Evolutionary conservation across 1,140 invertebrate genomes (phyloP).

Genomic region (Pseudomyrmex concolor): DNA sequence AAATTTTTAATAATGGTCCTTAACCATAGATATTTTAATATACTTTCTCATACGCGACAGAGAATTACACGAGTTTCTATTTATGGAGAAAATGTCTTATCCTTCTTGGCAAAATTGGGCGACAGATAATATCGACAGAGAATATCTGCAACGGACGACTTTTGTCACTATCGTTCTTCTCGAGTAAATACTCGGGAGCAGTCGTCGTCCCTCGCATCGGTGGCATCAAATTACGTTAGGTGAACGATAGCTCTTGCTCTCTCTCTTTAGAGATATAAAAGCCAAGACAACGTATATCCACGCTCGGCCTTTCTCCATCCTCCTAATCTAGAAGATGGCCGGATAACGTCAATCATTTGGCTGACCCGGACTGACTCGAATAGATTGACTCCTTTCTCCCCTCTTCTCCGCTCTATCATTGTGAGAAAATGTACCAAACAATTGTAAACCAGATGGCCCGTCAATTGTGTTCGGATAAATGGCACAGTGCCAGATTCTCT

Average conservation of each 20-base stretch:
- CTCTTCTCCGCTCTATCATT: conserved; percentile 47
- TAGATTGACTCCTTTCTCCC: conserved; percentile 20
- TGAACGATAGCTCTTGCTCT: conserved; percentile 10
- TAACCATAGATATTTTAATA: no score
- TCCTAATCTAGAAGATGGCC: conserved; percentile 80
- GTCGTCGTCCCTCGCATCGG: background rate
- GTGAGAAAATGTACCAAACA: conserved; percentile 78
- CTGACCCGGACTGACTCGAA: conserved; percentile 76
- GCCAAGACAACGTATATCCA: conserved; percentile 58
- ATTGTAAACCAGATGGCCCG: conserved; percentile 69
- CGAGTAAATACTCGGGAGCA: conserved; percentile 2
- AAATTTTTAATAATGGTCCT: no score
- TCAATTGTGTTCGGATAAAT: conserved; percentile 73
- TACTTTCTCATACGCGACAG: no score
- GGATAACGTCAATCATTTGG: conserved; percentile 82
- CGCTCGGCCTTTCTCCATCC: conserved; percentile 72
- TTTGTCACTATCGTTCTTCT: background rate
- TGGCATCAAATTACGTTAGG: conserved; percentile 51
- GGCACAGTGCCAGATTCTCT: conserved; percentile 28
- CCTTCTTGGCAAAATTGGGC: background rate
- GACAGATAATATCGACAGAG: background rate
- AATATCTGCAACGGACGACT: conserved; percentile 2
- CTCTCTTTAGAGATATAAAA: conserved; percentile 59
- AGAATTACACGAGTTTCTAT: no score
- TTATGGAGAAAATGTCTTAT: background rate